Conservation (phyloP, 2,113 vertebrate genomes). For the Ptilorrhoa leucosticta region DNA sequence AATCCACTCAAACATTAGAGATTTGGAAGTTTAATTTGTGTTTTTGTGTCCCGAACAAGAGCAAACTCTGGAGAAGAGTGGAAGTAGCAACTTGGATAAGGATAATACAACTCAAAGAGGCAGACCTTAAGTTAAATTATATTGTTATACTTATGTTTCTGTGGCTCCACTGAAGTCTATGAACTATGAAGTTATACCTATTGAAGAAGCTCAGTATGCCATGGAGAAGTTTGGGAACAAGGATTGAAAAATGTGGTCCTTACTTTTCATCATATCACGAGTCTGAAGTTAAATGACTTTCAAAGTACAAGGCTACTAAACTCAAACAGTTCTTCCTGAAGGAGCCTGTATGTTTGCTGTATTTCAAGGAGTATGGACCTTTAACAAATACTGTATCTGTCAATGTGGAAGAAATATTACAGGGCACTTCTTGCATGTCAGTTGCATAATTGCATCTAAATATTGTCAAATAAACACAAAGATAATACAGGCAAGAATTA, state of each 20-base stretch:
- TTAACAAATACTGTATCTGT: not conserved
- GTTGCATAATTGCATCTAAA: not conserved
- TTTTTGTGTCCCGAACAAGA: not conserved
- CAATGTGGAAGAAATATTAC: not conserved
- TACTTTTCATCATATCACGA: not conserved
- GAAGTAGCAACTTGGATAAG: not conserved
- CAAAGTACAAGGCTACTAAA: not conserved
- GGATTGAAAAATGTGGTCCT: not conserved
- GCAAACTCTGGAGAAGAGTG: not conserved
- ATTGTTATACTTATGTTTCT: not conserved
- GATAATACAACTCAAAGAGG: not conserved
- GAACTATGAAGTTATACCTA: not conserved
- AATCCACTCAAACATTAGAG: not conserved
- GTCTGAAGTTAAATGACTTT: not conserved
- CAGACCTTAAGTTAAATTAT: not conserved
- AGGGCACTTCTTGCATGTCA: not conserved
- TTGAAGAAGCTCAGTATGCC: not conserved
- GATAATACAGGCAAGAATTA: not conserved
- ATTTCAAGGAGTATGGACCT: not conserved
- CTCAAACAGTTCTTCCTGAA: not conserved
- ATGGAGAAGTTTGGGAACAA: not conserved
- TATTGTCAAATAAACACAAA: not conserved
- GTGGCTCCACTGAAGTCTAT: not conserved
- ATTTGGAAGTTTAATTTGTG: not conserved
- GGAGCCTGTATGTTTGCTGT: not conserved